These are phyloP conservation scores for Chrysina gloriosa DNA, from an alignment of 2,888 invertebrate species.

Conservation along the genomic window DNA sequence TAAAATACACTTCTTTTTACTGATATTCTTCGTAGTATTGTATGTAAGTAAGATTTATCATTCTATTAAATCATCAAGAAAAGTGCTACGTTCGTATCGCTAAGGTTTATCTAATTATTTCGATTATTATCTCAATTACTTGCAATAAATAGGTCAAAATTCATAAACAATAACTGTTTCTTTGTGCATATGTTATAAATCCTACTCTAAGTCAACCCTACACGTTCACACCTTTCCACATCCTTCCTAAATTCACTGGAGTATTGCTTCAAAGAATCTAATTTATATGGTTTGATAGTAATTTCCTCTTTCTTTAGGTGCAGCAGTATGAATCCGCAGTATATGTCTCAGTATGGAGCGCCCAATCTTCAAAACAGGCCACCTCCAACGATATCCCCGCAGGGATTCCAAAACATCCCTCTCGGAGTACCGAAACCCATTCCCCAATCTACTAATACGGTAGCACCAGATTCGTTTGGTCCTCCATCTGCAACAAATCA, in stretches of 20 bases:
- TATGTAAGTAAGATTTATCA: slow-evolving; percentile 8
- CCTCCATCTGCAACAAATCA: slow-evolving; percentile 58
- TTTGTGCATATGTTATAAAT: slow-evolving; percentile 2
- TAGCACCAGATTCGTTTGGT: slow-evolving; percentile 57
- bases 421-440: slow-evolving; percentile 51
- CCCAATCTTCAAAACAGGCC: slow-evolving; percentile 57
- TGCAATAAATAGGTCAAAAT: slow-evolving; percentile 27
- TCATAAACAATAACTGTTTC: slow-evolving; percentile 27
- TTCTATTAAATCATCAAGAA: not conserved
- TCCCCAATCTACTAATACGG: slow-evolving; percentile 18
- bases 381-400: slow-evolving; percentile 67
- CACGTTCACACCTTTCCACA: no score
- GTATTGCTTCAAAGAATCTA: no score
- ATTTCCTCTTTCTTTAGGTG: slow-evolving; percentile 1
- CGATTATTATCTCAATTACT: slow-evolving; percentile 1
- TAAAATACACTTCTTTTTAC: slow-evolving; percentile 36
- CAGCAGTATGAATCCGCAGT: slow-evolving; percentile 67
- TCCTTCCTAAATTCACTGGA: no score
- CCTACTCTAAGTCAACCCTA: no score
- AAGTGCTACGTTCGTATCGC: not conserved
- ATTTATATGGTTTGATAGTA: no score
- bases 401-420: slow-evolving; percentile 59
- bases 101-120: not conserved
- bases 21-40: slow-evolving; percentile 9
- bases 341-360: slow-evolving; percentile 61